Evolutionary conservation across 2,797 vertebrate species (phyloP), one percentile per base, ranked within the genome.

Genomic region (Catostomus latipinnis): DNA sequence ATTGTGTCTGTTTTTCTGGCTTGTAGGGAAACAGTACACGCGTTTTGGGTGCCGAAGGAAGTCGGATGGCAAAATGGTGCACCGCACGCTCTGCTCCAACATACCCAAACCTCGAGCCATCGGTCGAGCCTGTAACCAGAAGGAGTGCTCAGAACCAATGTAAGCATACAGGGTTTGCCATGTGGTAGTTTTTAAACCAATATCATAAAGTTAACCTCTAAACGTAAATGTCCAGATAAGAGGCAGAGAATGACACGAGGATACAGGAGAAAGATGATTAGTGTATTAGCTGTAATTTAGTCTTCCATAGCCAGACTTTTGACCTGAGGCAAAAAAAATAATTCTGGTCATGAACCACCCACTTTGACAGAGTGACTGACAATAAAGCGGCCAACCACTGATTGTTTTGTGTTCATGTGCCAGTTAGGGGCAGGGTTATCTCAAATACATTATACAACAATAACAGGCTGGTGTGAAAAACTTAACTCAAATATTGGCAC

Each of bases 31-130:
- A 88, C 98, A 99, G 77, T 96, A 98, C 89, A 99, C 98, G 0
- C 94, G 96, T 78, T 99, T 99, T 1, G 97, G 97, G 86, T 99
- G 98, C 91, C 93, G 98, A 74, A 94, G 96, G 88, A 98, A 95
- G 89, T 90, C 93, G 0, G 96, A 99, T 70, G 92, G 95, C 86
- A 97, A 96, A 90, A 98, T 99, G 96, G 95, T 99, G 61, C 96
- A 95, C 71, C 94, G 96, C 43, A 95, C 90, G 67, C 94, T 94
- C 90, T 99, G 98, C 65, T 91, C 95, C 60, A 85, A 92, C 85
- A 92, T 98, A 76, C 89, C 78, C n/a, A 99, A 97, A 82, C 96
- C 95, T 0, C 95, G 95, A 71, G 95, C 98, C 81, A 98, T 99
- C 86, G 96, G 96, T 70, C 93, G 96, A 82, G 89, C 87, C 16